Evolutionary conservation across 2,113 vertebrate species (phyloP).

Genomic region (Cyrtonyx montezumae): DNA sequence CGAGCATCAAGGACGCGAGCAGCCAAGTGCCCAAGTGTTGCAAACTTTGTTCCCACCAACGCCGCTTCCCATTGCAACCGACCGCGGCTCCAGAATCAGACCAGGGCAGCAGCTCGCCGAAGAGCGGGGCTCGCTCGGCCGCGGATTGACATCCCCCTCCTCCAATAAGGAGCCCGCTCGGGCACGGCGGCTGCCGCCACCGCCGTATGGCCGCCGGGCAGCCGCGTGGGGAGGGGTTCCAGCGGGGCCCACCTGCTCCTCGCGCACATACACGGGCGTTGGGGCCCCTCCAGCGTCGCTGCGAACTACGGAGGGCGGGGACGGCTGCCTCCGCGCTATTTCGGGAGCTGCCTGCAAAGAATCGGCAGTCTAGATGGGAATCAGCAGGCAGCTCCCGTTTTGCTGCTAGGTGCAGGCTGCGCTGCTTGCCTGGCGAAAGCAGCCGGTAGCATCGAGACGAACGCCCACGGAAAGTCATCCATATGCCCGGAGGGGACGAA

Average conservation of each 20-base stretch:
- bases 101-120: neutral
- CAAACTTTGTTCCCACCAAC: constrained; percentile 73
- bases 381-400: fast-evolving
- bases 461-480: neutral
- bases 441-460: fast-evolving
- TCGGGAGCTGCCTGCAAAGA: neutral
- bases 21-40: neutral
- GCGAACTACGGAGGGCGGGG: neutral
- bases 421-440: neutral
- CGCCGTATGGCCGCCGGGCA: constrained; percentile 40
- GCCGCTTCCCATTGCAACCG: constrained; percentile 59
- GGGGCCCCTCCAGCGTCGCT: neutral
- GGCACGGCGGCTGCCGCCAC: constrained; percentile 12
- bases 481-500: neutral
- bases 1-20: neutral
- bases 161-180: constrained; percentile 62
- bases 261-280: neutral
- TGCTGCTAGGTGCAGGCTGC: neutral
- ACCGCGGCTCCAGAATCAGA: neutral
- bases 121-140: constrained; percentile 3
- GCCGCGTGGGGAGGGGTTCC: constrained; percentile 52
- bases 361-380: fast-evolving
- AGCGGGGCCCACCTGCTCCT: constrained; percentile 67
- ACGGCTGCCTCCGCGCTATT: neutral
- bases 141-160: constrained; percentile 64